These are phyloP conservation scores for Dinothrombium tinctorium DNA, from an alignment of 1,140 invertebrate species.

Conservation along the genomic window DNA sequence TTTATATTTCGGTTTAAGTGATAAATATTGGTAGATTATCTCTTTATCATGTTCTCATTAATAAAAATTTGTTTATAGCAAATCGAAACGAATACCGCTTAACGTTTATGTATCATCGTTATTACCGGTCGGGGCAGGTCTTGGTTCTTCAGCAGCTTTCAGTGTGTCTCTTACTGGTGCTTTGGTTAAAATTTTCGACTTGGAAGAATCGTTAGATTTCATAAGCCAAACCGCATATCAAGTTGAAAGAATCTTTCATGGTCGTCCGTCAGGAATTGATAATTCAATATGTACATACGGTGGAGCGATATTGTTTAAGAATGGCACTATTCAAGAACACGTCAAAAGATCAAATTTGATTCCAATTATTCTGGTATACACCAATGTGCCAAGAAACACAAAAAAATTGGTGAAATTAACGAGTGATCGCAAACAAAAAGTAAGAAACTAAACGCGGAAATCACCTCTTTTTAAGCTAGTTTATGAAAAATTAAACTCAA, in stretches of 20 bases:
- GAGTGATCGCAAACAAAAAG: constrained; percentile 19
- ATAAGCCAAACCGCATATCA: constrained; percentile 45
- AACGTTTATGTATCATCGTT: constrained; percentile 33
- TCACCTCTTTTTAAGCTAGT: no score
- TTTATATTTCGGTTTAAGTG: no score
- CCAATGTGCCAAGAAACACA: constrained; percentile 56
- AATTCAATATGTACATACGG: constrained; percentile 68
- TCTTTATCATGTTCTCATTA: no score
- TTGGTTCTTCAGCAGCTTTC: constrained; percentile 78
- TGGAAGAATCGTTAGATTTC: neutral
- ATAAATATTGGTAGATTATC: no score
- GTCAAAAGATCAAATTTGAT: neutral
- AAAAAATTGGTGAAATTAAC: constrained; percentile 38
- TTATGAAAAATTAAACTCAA: no score
- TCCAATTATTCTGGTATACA: constrained; percentile 52
- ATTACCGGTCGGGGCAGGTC: constrained; percentile 47
- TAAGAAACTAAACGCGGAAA: no score
- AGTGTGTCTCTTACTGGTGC: constrained; percentile 48
- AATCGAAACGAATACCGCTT: no score
- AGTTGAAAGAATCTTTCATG: constrained; percentile 66
- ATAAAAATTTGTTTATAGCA: no score
- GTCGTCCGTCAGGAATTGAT: constrained; percentile 75
- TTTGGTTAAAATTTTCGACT: constrained; percentile 26
- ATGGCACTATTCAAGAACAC: constrained; percentile 22
- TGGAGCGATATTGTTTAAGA: constrained; percentile 39